Base-by-base conservation (phyloP, 1,140 invertebrate genomes). In the Dreissena polymorpha region DNA sequence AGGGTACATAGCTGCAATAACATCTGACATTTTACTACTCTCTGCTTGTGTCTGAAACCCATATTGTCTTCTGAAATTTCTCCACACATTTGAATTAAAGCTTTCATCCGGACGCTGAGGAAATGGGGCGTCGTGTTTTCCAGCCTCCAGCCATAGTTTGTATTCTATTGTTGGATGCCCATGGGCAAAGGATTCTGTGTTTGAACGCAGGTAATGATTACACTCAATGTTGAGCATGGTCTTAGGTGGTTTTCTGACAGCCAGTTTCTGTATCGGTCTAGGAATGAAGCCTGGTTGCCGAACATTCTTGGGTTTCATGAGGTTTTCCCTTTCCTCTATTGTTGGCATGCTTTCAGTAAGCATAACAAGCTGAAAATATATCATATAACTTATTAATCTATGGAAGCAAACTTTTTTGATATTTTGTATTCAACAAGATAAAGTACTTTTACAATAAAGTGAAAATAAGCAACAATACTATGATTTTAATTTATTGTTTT, bases 11-110 rank as follows among this genome's bases (percentile, higher is more conserved):
- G 91, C 75, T 12, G 92, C 91, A 50, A 92, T 88, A 6, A 90
- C 86, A 64, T 93, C 91, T 65, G 88, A 87, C 53, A 92, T 89
- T 82, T 87, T 91, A 39, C 89, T 73, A 13, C 89, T 90, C 50
- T 91, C 88, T 18, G 89, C 86, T 29, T 86, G 88, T 25, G 84
- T 86, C 60, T 91, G 75, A 75, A 92, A 89, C 57, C 91, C 91
- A 86, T 88, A 92, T 55, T 90, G 80, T 55, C 87, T 88, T 49
- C 90, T 67, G 81, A 92, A 93, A 79, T 93, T 93, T 80, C 92
- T 82, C 92, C 92, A 93, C 0, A 92, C 88, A 84, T 92, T 93
- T 64, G 90, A 91, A 87, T 93, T 92, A 79, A 91, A 93, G 68
- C 86, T 90, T 23, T 87, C 72, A 84, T 93, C 91, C 18, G 88